phyloP scores from a whole-genome alignment of 2,888 invertebrate genomes.

The Bembecia ichneumoniformis region DNA sequence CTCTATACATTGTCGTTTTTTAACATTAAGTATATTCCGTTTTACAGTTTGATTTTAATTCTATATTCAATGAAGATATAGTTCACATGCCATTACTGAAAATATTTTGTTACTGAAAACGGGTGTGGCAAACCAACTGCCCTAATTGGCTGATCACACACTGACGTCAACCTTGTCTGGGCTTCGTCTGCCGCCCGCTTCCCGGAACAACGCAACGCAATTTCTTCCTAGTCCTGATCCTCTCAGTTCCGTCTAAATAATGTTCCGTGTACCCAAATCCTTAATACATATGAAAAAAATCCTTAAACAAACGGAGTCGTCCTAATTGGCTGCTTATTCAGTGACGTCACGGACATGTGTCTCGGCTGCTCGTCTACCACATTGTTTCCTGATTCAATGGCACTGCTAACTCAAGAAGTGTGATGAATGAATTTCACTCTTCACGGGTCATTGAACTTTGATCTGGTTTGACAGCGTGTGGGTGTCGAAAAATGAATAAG shows the following conservation, averaged over 20 bases:
- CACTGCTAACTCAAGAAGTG: conserved; percentile 7
- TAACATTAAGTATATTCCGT: background rate
- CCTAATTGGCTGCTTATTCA: conserved; percentile 33
- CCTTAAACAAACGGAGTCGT: conserved; percentile 5
- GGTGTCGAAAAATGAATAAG: conserved; percentile 44
- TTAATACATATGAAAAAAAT: background rate
- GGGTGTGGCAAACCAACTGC: conserved; percentile 35
- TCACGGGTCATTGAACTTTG: conserved; percentile 61
- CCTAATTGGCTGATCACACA: conserved; percentile 49
- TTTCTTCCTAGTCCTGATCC: conserved; percentile 46
- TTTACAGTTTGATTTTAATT: too few relatives aligned
- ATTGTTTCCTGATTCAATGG: conserved; percentile 25
- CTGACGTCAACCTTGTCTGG: conserved; percentile 62
- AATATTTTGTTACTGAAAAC: conserved; percentile 18
- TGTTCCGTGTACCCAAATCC: conserved; percentile 30
- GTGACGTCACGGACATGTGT: conserved; percentile 39
- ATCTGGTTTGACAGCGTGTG: conserved; percentile 47
- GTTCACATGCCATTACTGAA: background rate
- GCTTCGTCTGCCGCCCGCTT: conserved; percentile 57
- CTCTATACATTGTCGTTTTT: background rate
- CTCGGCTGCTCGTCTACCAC: conserved; percentile 30
- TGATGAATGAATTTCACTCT: conserved; percentile 63
- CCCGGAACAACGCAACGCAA: conserved; percentile 56
- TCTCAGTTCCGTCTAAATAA: conserved; percentile 34
- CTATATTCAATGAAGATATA: too few relatives aligned